Conservation (phyloP, 2,888 invertebrate genomes). For the Dryocosmus kuriphilus region DNA sequence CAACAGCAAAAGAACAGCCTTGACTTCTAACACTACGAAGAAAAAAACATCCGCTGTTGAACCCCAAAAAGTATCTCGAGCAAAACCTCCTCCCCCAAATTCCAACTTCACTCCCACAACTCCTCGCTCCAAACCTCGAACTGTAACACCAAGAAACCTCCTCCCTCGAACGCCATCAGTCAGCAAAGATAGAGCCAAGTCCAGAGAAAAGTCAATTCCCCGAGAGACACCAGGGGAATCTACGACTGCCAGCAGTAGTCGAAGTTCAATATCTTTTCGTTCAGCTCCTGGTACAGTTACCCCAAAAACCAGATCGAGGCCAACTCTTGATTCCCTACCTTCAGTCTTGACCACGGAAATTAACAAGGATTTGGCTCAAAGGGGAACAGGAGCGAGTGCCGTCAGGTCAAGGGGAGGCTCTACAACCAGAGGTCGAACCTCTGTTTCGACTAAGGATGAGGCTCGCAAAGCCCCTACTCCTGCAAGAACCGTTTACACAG, state of each 20-base stretch:
- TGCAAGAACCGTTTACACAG: conserved; percentile 43
- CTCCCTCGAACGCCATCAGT: conserved; percentile 78
- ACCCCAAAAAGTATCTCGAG: conserved; percentile 71
- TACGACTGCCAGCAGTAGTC: conserved; percentile 42
- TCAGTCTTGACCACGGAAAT: conserved; percentile 74
- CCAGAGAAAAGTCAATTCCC: conserved; percentile 80
- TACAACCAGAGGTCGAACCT: conserved; percentile 58
- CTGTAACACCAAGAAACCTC: conserved; percentile 76
- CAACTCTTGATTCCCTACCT: conserved; percentile 71
- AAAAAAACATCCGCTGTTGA: conserved; percentile 76
- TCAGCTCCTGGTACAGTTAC: conserved; percentile 46
- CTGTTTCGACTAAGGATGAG: conserved; percentile 70
- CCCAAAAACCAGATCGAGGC: conserved; percentile 67
- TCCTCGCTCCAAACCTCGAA: conserved; percentile 80
- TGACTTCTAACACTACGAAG: conserved; percentile 56
- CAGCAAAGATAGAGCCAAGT: conserved; percentile 81
- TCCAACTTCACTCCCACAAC: conserved; percentile 69
- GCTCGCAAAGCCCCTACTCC: conserved; percentile 54
- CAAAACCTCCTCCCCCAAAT: conserved; percentile 54
- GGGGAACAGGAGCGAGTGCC: conserved; percentile 50
- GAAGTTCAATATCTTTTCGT: conserved; percentile 73
- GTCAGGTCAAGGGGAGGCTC: conserved; percentile 62
- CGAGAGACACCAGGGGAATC: conserved; percentile 32
- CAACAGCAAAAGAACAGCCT: conserved; percentile 75
- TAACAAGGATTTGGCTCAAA: conserved; percentile 72